Base-by-base conservation (phyloP, 2,888 invertebrate genomes). In the Digitonthophagus gazella region DNA sequence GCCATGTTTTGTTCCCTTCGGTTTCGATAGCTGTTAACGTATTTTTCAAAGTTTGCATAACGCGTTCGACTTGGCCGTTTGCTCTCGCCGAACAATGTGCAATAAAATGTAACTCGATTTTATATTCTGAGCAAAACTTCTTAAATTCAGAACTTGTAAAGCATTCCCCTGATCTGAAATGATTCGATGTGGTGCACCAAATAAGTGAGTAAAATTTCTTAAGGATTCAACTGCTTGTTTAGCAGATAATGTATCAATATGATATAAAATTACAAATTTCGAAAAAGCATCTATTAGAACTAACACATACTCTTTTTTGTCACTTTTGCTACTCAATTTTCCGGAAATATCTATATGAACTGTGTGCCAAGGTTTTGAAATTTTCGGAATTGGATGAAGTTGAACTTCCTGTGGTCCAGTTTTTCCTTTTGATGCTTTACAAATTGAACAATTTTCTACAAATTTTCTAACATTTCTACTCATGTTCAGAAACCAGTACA, bases 31-130 rank as follows among this genome's bases (percentile, higher is more conserved):
- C 63, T 20, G 67, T 61, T 3, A 67, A 44, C 0, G 15, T 28
- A 61, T 67, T 67, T 67, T 67, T 67, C 14, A 67, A 3, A 61
- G 44, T 63, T 63, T 67, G 61, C 67, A 63, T 61, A 16, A 63
- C 63, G 3, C 63, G 67, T 15, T 67, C 63, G 3, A 67, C 67
- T 63, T 66, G 44, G 4, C 67, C 67, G 63, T 67, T 67, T 15
- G 61, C 67, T 54, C 28, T 28, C n/a, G 22, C 63, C 8, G 67
- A 28, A 1, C 44, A 22, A 15, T 67, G 67, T 0, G 63, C 63
- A 15, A 67, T 67, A 15, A 67, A 67, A 44, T 67, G 61, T 16
- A 67, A 63, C 15, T 67, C 67, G 14, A 66, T 19, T 2, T 66
- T 58, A 58, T 61, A n/a, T 8, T 66, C 14, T 1, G 58, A 66